A percentile compares a stretch with the other conserved stretches of the same genome.
Conservation (phyloP, 2,113 vertebrate genomes). For the Recurvirostra avosetta region DNA sequence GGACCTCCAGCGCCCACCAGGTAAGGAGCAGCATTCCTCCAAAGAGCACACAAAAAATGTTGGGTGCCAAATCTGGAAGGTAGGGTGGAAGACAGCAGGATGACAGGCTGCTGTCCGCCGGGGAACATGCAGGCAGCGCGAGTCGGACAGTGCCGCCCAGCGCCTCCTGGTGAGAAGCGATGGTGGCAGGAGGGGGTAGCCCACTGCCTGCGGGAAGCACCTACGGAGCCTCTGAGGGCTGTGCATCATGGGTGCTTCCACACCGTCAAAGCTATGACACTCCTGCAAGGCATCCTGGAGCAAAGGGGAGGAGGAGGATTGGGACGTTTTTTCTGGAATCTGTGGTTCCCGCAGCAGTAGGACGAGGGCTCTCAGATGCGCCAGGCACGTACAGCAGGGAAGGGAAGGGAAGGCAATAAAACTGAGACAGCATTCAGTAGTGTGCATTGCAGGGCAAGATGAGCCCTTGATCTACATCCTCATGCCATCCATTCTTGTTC, state of each 20-base stretch:
- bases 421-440: too few relatives aligned
- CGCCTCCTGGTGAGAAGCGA: not conserved
- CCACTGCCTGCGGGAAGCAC: not conserved
- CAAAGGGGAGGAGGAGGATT: not conserved
- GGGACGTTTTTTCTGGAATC: not conserved
- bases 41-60: not conserved
- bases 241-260: too few relatives aligned
- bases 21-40: not conserved
- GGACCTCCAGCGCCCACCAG: not conserved
- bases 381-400: not conserved
- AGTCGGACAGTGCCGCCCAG: not conserved
- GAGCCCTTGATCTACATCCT: not conserved
- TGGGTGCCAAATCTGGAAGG: not conserved
- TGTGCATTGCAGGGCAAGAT: not conserved
- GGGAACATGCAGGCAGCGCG: not conserved
- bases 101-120: not conserved
- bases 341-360: not conserved
- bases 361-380: not conserved
- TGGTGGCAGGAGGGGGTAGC: not conserved
- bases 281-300: not conserved
- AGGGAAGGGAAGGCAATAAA: not conserved
- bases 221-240: too few relatives aligned
- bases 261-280: too few relatives aligned
- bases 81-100: too few relatives aligned
- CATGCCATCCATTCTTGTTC: not conserved